Conservation (phyloP, 2,113 vertebrate species). For the Muscicapa adusta region DNA sequence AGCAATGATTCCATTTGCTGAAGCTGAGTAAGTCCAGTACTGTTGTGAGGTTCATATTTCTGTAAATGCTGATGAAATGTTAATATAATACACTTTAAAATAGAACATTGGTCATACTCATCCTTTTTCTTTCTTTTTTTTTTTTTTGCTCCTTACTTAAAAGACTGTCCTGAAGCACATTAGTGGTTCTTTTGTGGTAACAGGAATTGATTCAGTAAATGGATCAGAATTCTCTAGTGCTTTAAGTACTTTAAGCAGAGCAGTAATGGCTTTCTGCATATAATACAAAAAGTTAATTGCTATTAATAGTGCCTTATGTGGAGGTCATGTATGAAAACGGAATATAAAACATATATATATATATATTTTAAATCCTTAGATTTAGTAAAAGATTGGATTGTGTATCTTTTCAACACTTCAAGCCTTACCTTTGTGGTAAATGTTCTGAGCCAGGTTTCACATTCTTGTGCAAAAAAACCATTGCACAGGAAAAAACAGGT, state of each 20-base stretch:
- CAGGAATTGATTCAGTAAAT: constrained; percentile 40
- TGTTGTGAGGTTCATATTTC: neutral
- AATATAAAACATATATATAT: neutral
- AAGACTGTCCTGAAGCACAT: constrained; percentile 7
- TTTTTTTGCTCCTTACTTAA: neutral
- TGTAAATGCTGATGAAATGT: constrained; percentile 47
- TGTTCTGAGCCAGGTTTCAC: neutral
- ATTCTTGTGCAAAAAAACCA: neutral
- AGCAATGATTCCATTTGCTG: neutral
- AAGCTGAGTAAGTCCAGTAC: neutral
- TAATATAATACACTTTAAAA: constrained; percentile 52
- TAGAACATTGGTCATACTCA: neutral
- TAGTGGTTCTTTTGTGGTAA: constrained; percentile 46
- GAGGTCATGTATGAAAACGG: constrained; percentile 19
- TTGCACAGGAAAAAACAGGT: neutral
- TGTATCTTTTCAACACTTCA: neutral
- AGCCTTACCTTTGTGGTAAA: neutral
- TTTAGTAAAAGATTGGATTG: neutral
- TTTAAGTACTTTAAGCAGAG: constrained; percentile 41
- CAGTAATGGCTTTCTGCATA: constrained; percentile 52
- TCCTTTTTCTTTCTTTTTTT: neutral
- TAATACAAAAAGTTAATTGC: constrained; percentile 51
- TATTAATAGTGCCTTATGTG: constrained; percentile 34
- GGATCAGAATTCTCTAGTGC: constrained; percentile 44
- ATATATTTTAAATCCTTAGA: neutral